Conservation (phyloP, 1,140 invertebrate genomes). For the Rhynchophorus ferrugineus region DNA sequence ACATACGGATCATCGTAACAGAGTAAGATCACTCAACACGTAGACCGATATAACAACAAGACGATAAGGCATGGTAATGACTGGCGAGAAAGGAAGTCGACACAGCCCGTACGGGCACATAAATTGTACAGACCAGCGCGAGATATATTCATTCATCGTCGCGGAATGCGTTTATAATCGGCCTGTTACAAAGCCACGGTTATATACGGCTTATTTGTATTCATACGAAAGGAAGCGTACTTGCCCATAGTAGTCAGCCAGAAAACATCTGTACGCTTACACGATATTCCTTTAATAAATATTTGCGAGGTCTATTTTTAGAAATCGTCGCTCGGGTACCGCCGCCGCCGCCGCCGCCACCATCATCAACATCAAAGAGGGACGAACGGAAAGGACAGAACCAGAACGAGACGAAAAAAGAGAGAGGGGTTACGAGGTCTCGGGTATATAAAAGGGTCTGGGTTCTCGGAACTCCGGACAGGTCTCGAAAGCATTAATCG, state of each 20-base stretch:
- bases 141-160: no score
- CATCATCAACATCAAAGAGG: neutral
- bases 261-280: neutral
- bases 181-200: no score
- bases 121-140: no score
- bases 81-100: no score
- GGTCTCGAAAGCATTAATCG: neutral
- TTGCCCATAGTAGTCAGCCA: neutral
- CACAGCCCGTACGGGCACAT: no score
- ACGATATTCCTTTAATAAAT: neutral
- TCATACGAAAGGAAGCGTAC: neutral
- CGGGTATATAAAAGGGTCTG: neutral
- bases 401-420: no score
- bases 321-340: neutral
- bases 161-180: no score
- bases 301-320: neutral
- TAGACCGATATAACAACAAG: no score
- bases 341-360: neutral
- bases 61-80: no score
- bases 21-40: no score
- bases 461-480: neutral
- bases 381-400: neutral
- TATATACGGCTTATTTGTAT: neutral
- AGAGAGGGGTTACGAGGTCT: no score
- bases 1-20: no score